A percentile compares a stretch with the other conserved stretches of the same genome.
Evolutionary conservation across 1,140 invertebrate species (phyloP).

Genomic region (Chironomus striatipennis): DNA sequence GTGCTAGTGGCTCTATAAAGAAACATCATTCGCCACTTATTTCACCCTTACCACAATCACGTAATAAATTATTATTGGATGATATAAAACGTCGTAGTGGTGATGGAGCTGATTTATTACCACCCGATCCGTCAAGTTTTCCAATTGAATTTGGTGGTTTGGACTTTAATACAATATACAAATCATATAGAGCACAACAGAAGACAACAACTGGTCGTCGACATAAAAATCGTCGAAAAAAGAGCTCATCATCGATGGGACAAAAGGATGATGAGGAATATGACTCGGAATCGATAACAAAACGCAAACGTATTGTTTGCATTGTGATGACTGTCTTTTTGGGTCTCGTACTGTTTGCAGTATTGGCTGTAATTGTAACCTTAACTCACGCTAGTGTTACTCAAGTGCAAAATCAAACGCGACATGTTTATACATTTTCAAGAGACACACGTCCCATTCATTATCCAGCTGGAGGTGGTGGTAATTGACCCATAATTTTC

Average conservation of each 20-base stretch:
- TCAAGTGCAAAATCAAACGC: constrained; percentile 46
- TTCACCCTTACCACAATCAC: not conserved
- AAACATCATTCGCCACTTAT: constrained; percentile 11
- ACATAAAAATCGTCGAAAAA: constrained; percentile 14
- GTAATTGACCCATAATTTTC: constrained; percentile 19
- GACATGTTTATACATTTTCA: constrained; percentile 54
- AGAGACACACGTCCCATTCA: constrained; percentile 38
- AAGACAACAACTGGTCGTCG: constrained; percentile 29
- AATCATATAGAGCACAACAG: constrained; percentile 13
- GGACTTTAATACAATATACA: constrained; percentile 22
- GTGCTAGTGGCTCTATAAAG: constrained; percentile 10
- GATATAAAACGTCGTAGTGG: constrained; percentile 7
- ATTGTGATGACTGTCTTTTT: constrained; percentile 57
- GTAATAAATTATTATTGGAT: not conserved
- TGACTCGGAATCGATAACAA: constrained; percentile 45
- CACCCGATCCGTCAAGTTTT: constrained; percentile 1
- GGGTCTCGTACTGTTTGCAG: constrained; percentile 54
- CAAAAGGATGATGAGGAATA: constrained; percentile 34
- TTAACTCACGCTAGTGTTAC: constrained; percentile 55
- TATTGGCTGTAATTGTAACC: constrained; percentile 61
- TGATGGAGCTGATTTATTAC: constrained; percentile 17
- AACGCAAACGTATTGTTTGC: constrained; percentile 52
- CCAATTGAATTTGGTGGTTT: not conserved
- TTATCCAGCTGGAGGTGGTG: constrained; percentile 27
- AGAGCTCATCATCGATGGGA: constrained; percentile 28